Percentiles rank a stretch among this genome's conserved stretches.
phyloP scores from a whole-genome alignment of 2,888 invertebrate species.

The Colletes collaris region DNA sequence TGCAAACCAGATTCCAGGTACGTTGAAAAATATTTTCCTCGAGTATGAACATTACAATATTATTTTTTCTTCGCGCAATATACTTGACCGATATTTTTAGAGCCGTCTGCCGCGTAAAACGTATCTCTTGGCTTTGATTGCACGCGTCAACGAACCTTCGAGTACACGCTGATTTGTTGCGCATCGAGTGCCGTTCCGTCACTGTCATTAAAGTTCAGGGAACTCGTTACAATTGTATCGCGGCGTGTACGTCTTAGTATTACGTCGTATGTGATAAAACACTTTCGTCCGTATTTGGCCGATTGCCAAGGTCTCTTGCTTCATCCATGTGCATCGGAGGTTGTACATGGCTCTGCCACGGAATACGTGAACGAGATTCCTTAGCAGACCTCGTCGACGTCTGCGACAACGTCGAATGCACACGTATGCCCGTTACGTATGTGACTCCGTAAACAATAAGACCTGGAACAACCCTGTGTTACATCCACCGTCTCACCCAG shows the following conservation, averaged over 20 bases:
- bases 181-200: background rate
- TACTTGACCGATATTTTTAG: background rate
- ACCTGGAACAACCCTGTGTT: slow-evolving; percentile 62
- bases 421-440: slow-evolving; percentile 55
- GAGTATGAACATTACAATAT: background rate
- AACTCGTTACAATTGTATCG: slow-evolving; percentile 55
- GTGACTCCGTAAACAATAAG: slow-evolving; percentile 61
- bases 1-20: background rate
- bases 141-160: background rate
- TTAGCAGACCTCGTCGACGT: slow-evolving; percentile 51
- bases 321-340: slow-evolving; percentile 62
- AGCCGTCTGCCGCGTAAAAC: background rate
- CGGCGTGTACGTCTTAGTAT: slow-evolving; percentile 39
- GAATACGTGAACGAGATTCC: slow-evolving; percentile 67
- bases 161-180: background rate
- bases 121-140: background rate
- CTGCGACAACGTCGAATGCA: slow-evolving; percentile 19
- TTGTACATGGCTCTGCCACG: slow-evolving; percentile 49
- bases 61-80: background rate
- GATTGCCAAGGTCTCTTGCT: slow-evolving; percentile 78
- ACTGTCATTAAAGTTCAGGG: slow-evolving; percentile 56
- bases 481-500: slow-evolving; percentile 45
- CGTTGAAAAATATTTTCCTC: slow-evolving; percentile 26
- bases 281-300: slow-evolving; percentile 77
- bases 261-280: slow-evolving; percentile 72